Evolutionary conservation across 2,113 vertebrate genomes (phyloP), one percentile per base, ranked within the genome.

Genomic region (Odontesthes bonariensis): DNA sequence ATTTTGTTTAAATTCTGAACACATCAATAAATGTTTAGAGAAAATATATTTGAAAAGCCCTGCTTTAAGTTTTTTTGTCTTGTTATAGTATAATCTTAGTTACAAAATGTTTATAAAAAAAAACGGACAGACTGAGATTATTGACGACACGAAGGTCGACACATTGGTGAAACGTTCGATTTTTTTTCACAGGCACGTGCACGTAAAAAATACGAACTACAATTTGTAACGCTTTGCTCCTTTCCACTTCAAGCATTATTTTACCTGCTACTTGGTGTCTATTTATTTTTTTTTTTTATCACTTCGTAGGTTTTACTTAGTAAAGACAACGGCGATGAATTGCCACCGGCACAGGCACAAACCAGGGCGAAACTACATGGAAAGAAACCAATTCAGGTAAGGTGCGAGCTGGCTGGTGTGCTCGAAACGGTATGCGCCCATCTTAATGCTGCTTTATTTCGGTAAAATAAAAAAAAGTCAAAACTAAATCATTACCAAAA

Each of bases 261-360:
- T 27, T 31, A 35, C 20, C 23, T 38, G 7, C 47, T 54, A 27
- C 11, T 13, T 38, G 6, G 32, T 16, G 8, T 8, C 46, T 19
- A 8, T 66, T 61, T 47, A 33, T 8, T 56, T 14, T 58, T 27
- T 47, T 38, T 8, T 56, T 14, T 58, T 27, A 27, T 40, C 32
- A 49, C 61, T 17, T 86, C 85, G 57, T 58, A 95, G 94, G 92
- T 95, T 75, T 91, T 94, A 57, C 82, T 95, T 22, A 86, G 84
- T 77, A 93, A 88, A 83, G 89, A 93, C 19, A 64, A 59, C 55
- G 64, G 63, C 32, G 81, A 87, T 23, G 86, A 86, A 9, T 49
- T 65, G 59, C 64, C 74, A 44, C 31, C 69, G 11, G 17, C 38
- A 1, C 66, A 73, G 13, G 79, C 27, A 69, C 63, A 83, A 62